Conservation (phyloP, 1,140 invertebrate genomes). For the Lordiphosa clarofinis region DNA sequence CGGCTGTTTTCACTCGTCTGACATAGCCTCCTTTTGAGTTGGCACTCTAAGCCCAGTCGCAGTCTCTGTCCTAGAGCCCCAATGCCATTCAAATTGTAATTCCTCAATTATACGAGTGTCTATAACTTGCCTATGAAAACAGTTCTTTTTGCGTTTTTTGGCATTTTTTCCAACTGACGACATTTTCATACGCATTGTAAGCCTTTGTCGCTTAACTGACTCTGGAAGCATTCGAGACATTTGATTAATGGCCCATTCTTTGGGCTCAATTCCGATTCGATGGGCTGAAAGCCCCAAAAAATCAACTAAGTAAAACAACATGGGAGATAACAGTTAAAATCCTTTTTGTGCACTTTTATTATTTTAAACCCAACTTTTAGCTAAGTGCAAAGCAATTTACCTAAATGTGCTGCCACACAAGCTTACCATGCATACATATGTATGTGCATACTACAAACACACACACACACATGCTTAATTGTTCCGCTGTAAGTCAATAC, state of each 20-base stretch:
- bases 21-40: constrained; percentile 13
- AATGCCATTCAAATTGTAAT: constrained; percentile 69
- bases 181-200: constrained; percentile 37
- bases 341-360: constrained; percentile 59
- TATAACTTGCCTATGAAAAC: constrained; percentile 39
- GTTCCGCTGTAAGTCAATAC: constrained; percentile 42
- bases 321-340: constrained; percentile 58
- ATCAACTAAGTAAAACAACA: constrained; percentile 57
- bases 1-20: constrained; percentile 59
- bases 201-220: constrained; percentile 23
- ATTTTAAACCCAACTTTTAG: constrained; percentile 69
- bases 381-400: constrained; percentile 78
- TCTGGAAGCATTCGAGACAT: constrained; percentile 2
- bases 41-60: constrained; percentile 17
- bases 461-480: constrained; percentile 49
- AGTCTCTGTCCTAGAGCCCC: constrained; percentile 17
- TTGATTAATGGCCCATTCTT: constrained; percentile 50
- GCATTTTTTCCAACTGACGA: constrained; percentile 26
- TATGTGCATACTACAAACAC: background rate
- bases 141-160: background rate
- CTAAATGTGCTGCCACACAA: constrained; percentile 47
- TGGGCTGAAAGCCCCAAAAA: constrained; percentile 27
- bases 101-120: constrained; percentile 72
- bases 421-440: constrained; percentile 8
- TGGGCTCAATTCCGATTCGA: constrained; percentile 24